A percentile compares a stretch with the other conserved stretches of the same genome.
Evolutionary conservation across 2,888 invertebrate species (phyloP).

Genomic region (Acronicta aceris): DNA sequence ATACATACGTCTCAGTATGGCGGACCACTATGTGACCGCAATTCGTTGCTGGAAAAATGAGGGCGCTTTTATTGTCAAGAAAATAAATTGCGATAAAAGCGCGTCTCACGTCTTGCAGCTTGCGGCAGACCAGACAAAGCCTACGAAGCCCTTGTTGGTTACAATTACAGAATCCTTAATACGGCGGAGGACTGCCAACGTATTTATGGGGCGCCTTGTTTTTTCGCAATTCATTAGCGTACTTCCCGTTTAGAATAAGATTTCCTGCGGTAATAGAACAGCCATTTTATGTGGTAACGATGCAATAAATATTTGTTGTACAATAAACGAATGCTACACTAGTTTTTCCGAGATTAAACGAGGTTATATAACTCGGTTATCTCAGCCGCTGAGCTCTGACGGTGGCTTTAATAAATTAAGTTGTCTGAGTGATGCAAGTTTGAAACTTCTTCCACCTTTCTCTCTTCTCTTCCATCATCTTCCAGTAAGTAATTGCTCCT

Average conservation of each 20-base stretch:
- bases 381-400: conserved; percentile 30
- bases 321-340: conserved; percentile 27
- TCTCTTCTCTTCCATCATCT: conserved; percentile 31
- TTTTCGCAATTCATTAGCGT: conserved; percentile 54
- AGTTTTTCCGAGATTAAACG: conserved; percentile 38
- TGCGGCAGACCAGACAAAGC: conserved; percentile 62
- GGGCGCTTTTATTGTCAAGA: conserved; percentile 73
- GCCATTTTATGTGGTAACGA: conserved; percentile 43
- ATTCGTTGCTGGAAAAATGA: conserved; percentile 74
- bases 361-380: conserved; percentile 42
- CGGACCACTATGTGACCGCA: conserved; percentile 74
- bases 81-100: conserved; percentile 66
- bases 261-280: conserved; percentile 46
- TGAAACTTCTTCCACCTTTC: conserved; percentile 45
- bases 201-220: conserved; percentile 68
- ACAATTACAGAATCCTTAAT: conserved; percentile 74
- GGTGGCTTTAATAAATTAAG: conserved; percentile 50
- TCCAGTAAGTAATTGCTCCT: conserved; percentile 38
- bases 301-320: conserved; percentile 48
- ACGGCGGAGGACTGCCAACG: conserved; percentile 61
- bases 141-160: conserved; percentile 56
- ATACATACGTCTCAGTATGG: conserved; percentile 60
- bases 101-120: conserved; percentile 44
- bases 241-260: conserved; percentile 50
- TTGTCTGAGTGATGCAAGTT: conserved; percentile 46